phyloP scores from a whole-genome alignment of 2,113 vertebrate species.

The Natator depressus region DNA sequence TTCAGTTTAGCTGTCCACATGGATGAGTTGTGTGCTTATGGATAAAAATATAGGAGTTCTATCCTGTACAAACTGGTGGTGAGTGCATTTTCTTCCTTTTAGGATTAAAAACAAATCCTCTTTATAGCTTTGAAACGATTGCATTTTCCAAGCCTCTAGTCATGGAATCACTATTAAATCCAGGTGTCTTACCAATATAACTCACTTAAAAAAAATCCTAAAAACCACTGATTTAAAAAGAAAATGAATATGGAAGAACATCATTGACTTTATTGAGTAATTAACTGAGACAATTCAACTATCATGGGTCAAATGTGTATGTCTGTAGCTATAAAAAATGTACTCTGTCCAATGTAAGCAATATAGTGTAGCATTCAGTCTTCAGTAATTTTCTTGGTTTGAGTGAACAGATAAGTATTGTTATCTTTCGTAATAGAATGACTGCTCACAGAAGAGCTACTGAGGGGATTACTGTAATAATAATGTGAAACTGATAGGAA shows the following conservation, averaged over 20 bases:
- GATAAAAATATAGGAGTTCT: background rate
- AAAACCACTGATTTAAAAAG: background rate
- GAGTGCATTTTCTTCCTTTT: background rate
- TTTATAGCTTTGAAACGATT: background rate
- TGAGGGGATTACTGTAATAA: slow-evolving; percentile 43
- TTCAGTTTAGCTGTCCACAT: background rate
- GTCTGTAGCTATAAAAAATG: background rate
- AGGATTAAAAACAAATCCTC: background rate
- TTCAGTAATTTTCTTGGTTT: slow-evolving; percentile 54
- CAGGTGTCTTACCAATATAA: slow-evolving; percentile 4
- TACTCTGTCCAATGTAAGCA: background rate
- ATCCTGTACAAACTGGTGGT: background rate
- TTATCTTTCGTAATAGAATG: slow-evolving; percentile 56
- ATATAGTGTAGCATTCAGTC: slow-evolving; percentile 28
- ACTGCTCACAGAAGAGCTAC: slow-evolving; percentile 51
- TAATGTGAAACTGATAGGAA: slow-evolving; percentile 55
- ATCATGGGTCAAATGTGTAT: slow-evolving; percentile 38
- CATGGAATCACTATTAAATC: background rate
- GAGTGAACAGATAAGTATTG: slow-evolving; percentile 60
- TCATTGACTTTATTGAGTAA: background rate
- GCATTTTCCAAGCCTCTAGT: background rate
- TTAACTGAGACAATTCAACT: slow-evolving; percentile 29
- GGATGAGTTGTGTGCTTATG: background rate
- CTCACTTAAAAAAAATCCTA: background rate
- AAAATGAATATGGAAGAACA: background rate